phyloP scores from a whole-genome alignment of 2,797 vertebrate species.

The Gila robusta region DNA sequence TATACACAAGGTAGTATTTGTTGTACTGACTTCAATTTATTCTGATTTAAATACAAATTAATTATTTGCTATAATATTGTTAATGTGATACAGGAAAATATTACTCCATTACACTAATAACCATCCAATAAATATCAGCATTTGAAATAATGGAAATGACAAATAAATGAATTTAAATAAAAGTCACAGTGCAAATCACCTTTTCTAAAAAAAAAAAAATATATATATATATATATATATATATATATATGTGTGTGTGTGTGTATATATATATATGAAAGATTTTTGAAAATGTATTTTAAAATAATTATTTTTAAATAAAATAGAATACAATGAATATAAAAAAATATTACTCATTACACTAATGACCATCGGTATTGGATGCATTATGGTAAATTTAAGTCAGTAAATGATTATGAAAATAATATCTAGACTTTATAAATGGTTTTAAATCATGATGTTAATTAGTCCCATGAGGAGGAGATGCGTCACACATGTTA shows the following conservation, averaged over 20 bases:
- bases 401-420: background rate
- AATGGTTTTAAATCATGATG: background rate
- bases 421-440: background rate
- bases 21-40: background rate
- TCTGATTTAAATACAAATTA: background rate
- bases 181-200: background rate
- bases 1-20: background rate
- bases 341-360: background rate
- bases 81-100: background rate
- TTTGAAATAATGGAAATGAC: background rate
- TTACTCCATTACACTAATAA: background rate
- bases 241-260: no score
- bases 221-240: no score
- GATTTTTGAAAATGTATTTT: no score
- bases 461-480: slow-evolving; percentile 13
- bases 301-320: no score
- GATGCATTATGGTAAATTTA: background rate
- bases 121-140: background rate
- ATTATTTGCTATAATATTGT: background rate
- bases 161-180: background rate
- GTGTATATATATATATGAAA: no score
- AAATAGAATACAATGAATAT: no score
- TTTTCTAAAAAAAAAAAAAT: no score
- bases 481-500: background rate
- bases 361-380: background rate